These are phyloP conservation scores for Pristionchus maxplancki DNA, from an alignment of 2,888 invertebrate genomes.

Conservation along the genomic window DNA sequence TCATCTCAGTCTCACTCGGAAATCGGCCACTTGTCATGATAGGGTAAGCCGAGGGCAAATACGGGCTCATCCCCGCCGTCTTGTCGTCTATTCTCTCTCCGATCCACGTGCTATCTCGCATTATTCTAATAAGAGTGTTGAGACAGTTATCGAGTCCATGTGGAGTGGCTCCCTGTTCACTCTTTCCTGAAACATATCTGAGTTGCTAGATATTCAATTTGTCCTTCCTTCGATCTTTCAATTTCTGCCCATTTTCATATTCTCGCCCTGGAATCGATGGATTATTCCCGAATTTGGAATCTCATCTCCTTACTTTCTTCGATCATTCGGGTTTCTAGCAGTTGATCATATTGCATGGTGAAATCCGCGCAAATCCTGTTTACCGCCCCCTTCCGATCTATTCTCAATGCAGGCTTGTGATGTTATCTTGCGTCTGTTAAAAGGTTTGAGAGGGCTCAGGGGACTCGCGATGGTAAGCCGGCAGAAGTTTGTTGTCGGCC, in stretches of 20 bases:
- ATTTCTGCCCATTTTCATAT: too few relatives aligned
- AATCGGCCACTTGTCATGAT: slow-evolving; percentile 36
- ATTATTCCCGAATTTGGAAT: too few relatives aligned
- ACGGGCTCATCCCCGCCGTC: neutral
- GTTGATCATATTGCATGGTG: neutral
- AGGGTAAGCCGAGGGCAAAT: slow-evolving; percentile 24
- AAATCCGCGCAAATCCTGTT: neutral
- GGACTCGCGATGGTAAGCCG: neutral
- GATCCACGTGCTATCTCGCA: neutral
- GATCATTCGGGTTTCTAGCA: too few relatives aligned
- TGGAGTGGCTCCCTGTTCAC: neutral
- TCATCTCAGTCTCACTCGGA: neutral
- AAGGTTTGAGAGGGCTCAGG: slow-evolving; percentile 14
- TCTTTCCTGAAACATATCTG: neutral
- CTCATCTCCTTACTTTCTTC: too few relatives aligned
- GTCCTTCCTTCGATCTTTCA: too few relatives aligned
- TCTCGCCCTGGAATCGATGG: too few relatives aligned
- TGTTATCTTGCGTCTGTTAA: neutral
- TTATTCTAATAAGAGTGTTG: neutral
- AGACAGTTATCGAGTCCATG: neutral
- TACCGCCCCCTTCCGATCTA: neutral
- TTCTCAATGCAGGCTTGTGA: neutral
- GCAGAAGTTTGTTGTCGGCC: neutral
- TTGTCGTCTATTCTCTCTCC: too few relatives aligned
- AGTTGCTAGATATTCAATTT: too few relatives aligned